Conservation (phyloP, 35 echinoderm and acorn worm species). For the Heliocidaris erythrogramma region DNA sequence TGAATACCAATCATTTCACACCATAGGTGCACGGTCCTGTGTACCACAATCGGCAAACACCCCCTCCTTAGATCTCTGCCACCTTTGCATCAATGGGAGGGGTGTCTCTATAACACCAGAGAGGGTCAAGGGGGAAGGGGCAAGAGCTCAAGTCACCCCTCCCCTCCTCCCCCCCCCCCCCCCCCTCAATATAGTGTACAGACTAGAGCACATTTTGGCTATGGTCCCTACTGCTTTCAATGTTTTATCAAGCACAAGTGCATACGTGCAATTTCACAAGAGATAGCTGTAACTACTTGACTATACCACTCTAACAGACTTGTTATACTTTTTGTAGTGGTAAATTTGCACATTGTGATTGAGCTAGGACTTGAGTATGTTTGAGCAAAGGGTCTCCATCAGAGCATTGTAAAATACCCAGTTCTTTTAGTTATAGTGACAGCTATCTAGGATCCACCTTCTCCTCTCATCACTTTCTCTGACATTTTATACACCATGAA, state of each 20-base stretch:
- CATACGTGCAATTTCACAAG: neutral
- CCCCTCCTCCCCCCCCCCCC: neutral
- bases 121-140: neutral
- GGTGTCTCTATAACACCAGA: neutral
- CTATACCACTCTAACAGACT: neutral
- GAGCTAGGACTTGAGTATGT: neutral
- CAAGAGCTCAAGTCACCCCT: neutral
- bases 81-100: neutral
- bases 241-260: neutral
- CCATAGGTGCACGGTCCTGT: neutral
- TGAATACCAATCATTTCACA: neutral
- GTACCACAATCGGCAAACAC: neutral
- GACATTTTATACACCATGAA: too few species aligned
- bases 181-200: neutral
- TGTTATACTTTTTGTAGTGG: neutral
- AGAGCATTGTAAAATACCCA: too few species aligned
- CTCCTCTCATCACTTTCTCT: too few species aligned
- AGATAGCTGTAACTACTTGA: neutral
- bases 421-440: too few species aligned
- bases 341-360: slow-evolving; percentile 18
- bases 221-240: neutral
- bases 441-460: too few species aligned
- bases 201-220: neutral
- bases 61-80: neutral
- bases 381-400: neutral